Base-by-base conservation (phyloP, 2,797 vertebrate species). In the Mormyrus proboscirostris region DNA sequence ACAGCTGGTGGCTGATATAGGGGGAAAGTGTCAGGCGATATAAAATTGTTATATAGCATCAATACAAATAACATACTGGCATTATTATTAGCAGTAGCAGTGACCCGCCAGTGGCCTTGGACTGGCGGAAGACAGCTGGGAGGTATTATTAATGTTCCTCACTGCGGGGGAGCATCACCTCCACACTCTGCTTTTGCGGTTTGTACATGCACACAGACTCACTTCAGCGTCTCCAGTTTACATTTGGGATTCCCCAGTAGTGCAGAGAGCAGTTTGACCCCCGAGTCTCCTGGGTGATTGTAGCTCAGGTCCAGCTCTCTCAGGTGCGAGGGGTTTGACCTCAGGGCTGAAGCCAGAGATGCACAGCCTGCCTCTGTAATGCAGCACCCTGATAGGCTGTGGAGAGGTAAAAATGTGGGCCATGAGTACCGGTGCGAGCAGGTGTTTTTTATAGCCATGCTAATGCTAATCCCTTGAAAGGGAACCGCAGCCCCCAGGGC, bases 231-330 rank as follows among this genome's bases (percentile, higher is more conserved):
- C 50, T 86, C 14, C 50, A 87, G 33, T 87, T 87, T 49, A 57
- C 9, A 65, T 8, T 4, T 69, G 33, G 29, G 41, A 19, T 88
- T 50, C 69, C 53, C 16, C 47, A 88, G 49, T 10, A 51, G 12
- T n/a, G 47, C 88, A n/a, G 69, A 88, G 47, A 88, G 49, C 41
- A 50, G 44, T 12, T 73, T 88, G n/a, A 50, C 5, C 33, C 86
- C 87, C 50, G 59, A 25, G n/a, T 88, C 87, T 49, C 62, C 87
- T 0, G 4, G 62, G 87, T 76, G 47, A 38, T 79, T 88, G 29
- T 79, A 76, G 69, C 88, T 76, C 29, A 88, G 65, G 73, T 88
- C 65, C 88, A 76, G 49, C 49, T 88, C 65, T 79, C 69, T 38
- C 1, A 79, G 65, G 25, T 76, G 88, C 9, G 47, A 76, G 25